Evolutionary conservation across 2,888 invertebrate species (phyloP).

Genomic region (Seladonia tumulorum): DNA sequence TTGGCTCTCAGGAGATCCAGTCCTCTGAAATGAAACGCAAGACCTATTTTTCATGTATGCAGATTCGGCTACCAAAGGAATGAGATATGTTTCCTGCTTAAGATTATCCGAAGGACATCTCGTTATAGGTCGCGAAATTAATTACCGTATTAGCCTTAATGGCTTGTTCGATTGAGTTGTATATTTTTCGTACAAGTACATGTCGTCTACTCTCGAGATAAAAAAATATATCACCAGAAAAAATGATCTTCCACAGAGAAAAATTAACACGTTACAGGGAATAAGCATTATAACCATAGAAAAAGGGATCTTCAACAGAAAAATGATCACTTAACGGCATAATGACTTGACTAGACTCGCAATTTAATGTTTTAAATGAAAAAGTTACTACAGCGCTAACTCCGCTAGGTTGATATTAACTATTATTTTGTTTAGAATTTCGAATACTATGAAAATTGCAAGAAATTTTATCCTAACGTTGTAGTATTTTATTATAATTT

Average conservation of each 20-base stretch:
- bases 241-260: background rate
- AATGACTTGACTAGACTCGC: background rate
- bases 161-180: no score
- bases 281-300: background rate
- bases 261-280: background rate
- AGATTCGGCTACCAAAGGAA: background rate
- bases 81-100: background rate
- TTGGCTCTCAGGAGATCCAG: slow-evolving; percentile 50
- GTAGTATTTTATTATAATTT: background rate
- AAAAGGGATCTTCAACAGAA: background rate
- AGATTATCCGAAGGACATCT: slow-evolving; percentile 3
- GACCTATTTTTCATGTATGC: slow-evolving; percentile 23
- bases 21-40: slow-evolving; percentile 21
- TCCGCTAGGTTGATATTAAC: background rate
- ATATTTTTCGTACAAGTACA: no score
- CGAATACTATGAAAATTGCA: background rate
- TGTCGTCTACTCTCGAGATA: background rate
- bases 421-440: background rate
- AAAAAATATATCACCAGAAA: background rate
- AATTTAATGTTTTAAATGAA: background rate
- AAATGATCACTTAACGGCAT: background rate
- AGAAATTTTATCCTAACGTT: background rate
- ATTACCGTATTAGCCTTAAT: background rate
- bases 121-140: background rate
- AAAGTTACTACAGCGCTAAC: background rate